phyloP scores from a whole-genome alignment of 2,113 vertebrate species.

The Rhinoderma darwinii region DNA sequence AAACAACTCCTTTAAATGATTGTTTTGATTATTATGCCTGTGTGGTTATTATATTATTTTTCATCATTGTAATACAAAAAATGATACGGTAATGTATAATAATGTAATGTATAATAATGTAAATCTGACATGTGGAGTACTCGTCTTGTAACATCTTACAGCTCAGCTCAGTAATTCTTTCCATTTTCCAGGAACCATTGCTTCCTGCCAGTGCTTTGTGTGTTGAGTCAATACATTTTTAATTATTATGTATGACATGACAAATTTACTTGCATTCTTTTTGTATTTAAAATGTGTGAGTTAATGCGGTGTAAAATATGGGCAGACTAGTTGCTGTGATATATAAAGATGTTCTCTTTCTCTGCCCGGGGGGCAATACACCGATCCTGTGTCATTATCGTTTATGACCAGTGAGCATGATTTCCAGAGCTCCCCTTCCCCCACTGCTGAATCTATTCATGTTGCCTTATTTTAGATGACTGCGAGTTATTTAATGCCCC shows the following conservation, averaged over 20 bases:
- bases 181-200: background rate
- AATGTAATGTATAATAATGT: background rate
- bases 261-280: slow-evolving; percentile 5
- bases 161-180: background rate
- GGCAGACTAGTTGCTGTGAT: slow-evolving; percentile 19
- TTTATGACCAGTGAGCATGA: background rate
- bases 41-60: no score
- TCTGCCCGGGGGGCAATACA: background rate
- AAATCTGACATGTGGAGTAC: background rate
- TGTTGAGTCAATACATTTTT: slow-evolving; percentile 17
- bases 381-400: background rate
- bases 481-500: background rate
- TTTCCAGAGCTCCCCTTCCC: background rate
- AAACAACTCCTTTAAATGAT: no score
- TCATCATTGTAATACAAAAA: no score
- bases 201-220: background rate
- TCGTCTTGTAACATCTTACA: background rate
- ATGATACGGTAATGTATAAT: background rate
- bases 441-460: background rate
- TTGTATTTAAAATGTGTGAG: slow-evolving; percentile 10
- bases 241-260: slow-evolving; percentile 38
- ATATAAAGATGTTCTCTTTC: background rate
- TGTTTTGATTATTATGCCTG: no score
- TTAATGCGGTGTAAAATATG: slow-evolving; percentile 18
- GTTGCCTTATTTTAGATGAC: background rate